Conservation (phyloP, 2,888 invertebrate species). For the Cylindroiulus punctatus region DNA sequence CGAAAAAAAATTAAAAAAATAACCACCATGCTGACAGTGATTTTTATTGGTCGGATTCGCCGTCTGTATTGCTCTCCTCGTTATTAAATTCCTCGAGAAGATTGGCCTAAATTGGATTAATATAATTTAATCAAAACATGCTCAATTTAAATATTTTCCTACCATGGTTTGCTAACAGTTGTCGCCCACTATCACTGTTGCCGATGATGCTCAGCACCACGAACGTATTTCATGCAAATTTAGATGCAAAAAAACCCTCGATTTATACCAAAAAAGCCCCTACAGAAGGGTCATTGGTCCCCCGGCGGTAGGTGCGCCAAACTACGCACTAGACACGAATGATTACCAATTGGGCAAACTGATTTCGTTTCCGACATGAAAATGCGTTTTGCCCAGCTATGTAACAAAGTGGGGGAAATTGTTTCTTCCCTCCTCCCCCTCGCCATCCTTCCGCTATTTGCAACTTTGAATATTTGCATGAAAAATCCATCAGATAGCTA, state of each 20-base stretch:
- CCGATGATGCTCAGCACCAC: neutral
- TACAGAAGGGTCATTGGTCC: neutral
- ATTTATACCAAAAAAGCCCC: neutral
- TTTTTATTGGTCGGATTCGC: neutral
- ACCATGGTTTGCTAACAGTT: neutral
- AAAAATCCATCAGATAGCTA: conserved; percentile 25
- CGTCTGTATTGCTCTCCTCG: neutral
- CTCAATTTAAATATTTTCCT: neutral
- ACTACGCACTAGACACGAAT: neutral
- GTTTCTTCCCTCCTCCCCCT: neutral
- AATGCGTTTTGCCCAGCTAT: conserved; percentile 24
- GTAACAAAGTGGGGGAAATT: conserved; percentile 6
- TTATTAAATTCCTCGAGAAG: neutral
- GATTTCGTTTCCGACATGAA: conserved; percentile 3
- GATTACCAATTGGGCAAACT: neutral
- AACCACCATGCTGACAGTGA: neutral
- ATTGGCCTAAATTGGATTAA: neutral
- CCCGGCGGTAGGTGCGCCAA: neutral
- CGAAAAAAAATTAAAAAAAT: neutral
- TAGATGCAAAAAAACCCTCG: neutral
- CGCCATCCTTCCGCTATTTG: neutral
- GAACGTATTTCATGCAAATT: neutral
- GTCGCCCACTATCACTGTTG: neutral
- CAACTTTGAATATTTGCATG: conserved; percentile 21
- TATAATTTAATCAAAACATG: neutral